Base-by-base conservation (phyloP, 53 echinoderm and acorn worm species). In the Actinopyga echinites region DNA sequence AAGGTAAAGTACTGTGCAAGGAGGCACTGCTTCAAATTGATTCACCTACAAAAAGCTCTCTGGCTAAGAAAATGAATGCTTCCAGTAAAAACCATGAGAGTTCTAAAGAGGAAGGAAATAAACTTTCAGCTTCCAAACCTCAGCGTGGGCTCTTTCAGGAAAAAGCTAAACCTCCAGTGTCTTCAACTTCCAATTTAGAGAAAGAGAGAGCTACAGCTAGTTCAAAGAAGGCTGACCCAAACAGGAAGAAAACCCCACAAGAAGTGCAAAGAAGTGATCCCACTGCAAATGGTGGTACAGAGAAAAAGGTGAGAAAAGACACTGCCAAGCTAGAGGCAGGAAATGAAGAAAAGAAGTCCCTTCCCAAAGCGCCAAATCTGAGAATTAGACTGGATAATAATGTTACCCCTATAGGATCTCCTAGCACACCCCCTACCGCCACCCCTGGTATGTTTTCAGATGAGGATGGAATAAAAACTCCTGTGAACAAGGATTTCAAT, bases 321-420 rank as follows among this genome's bases (percentile, higher is more conserved):
- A 71, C 40, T 43, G 26, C 26, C 40, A 44, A 71, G 25, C 42
- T 42, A 40, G 49, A 49, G 49, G 49, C 15, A 49, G 77, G 21
- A 19, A 3, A 55, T 12, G 54, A 32, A 43, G 77, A 77, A 54
- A 77, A 77, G 77, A 80, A 80, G 20, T 80, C 81, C n/a, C 62
- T 80, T 33, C 81, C 81, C 37, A 80, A 80, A 38, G 81, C 81
- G 0, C 81, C 81, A 4, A 80, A 62, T 61, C 63, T 80, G 44
- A 80, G 63, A 37, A 80, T 80, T 10, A 38, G 36, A 40, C 34
- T 80, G 22, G 81, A 80, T 33, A 80, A 62, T 62, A 80, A 40
- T 40, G 81, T 23, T 30, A 31, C 63, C 21, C 62, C 81, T 22
- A 13, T 77, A 30, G 77, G 77, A 23, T 77, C 77, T 2, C 77